Evolutionary conservation across 2,113 vertebrate species (phyloP).

Genomic region (Porphyrio hochstetteri): DNA sequence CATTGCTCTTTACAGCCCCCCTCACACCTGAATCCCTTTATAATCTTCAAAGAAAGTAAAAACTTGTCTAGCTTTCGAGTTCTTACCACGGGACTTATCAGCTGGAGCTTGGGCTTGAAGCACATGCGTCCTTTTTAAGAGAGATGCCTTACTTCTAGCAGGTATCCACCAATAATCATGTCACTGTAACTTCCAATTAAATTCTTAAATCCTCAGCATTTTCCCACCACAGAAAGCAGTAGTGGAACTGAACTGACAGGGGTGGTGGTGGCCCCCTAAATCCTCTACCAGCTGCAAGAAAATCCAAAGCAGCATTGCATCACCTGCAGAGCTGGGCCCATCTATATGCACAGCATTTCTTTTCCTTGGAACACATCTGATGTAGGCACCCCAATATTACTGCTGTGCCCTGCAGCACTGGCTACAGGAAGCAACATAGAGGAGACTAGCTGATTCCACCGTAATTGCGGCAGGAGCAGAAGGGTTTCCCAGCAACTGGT

Average conservation of each 20-base stretch:
- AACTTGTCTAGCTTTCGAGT: not conserved
- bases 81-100: not conserved
- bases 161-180: not conserved
- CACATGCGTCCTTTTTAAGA: not conserved
- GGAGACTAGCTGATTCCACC: not conserved
- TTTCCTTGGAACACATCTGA: fast-evolving
- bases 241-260: not conserved
- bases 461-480: not conserved
- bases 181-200: not conserved
- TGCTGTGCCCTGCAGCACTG: not conserved
- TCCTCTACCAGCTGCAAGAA: not conserved
- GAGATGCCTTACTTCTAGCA: not conserved
- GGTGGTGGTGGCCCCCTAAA: not conserved
- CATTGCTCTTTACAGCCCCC: fast-evolving
- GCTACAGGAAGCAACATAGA: not conserved
- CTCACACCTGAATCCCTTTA: not conserved
- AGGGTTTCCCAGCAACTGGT: slow-evolving; percentile 46
- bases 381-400: not conserved
- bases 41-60: not conserved
- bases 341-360: not conserved
- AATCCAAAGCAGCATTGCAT: not conserved
- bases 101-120: not conserved
- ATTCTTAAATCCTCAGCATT: not conserved
- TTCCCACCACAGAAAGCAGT: not conserved
- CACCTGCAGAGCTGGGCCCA: not conserved